These are phyloP conservation scores for Lysiphlebus fabarum DNA, from an alignment of 1,140 invertebrate genomes.

Conservation along the genomic window DNA sequence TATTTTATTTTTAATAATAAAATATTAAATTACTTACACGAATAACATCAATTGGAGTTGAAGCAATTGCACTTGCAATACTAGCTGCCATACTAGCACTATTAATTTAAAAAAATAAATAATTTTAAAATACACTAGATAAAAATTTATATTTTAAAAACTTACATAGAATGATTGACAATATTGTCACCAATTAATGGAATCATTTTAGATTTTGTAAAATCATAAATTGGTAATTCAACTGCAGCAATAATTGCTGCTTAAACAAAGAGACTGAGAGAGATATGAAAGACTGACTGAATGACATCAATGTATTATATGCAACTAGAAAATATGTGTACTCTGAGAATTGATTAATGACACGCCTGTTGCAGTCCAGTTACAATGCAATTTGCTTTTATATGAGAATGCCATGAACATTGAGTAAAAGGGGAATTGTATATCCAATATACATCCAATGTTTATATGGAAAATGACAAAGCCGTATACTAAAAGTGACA, in stretches of 20 bases:
- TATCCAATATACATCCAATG: conserved; percentile 30
- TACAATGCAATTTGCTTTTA: conserved; percentile 56
- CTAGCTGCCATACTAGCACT: conserved; percentile 89
- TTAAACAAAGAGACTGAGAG: too few species aligned
- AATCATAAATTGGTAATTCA: conserved; percentile 91
- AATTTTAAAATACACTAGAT: background rate
- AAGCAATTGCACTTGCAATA: conserved; percentile 87
- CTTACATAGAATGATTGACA: conserved; percentile 84
- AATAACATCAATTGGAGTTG: conserved; percentile 92
- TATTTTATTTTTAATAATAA: conserved; percentile 16
- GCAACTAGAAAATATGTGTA: conserved; percentile 46
- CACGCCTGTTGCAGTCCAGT: conserved; percentile 55
- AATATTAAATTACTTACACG: conserved; percentile 64
- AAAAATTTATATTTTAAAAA: conserved; percentile 27
- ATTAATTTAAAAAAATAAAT: conserved; percentile 12
- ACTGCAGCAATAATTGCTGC: conserved; percentile 90
- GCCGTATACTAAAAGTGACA: conserved; percentile 54
- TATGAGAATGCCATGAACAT: background rate
- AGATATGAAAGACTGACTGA: too few species aligned
- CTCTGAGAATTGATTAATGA: conserved; percentile 55
- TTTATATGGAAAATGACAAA: conserved; percentile 54
- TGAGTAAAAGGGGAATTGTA: background rate
- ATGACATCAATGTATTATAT: conserved; percentile 23
- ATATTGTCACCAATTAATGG: conserved; percentile 73
- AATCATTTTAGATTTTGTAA: conserved; percentile 78